Evolutionary conservation across 2,797 vertebrate genomes (phyloP).

Genomic region (Menidia menidia): DNA sequence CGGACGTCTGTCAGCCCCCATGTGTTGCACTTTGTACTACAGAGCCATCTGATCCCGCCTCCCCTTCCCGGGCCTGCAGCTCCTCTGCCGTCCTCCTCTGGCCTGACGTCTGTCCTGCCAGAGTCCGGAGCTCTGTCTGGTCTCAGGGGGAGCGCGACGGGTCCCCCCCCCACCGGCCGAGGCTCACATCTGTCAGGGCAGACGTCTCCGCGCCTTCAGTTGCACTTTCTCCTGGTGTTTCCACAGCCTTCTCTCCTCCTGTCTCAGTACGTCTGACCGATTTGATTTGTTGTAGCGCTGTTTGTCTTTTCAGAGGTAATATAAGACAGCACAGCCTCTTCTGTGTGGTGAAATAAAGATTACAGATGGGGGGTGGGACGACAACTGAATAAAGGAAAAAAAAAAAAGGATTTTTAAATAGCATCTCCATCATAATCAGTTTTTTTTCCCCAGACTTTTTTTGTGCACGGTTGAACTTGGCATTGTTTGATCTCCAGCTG

Average conservation of each 20-base stretch:
- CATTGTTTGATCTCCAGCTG: not conserved
- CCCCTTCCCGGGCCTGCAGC: conserved; percentile 12
- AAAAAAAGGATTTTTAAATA: conserved; percentile 13
- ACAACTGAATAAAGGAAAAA: conserved; percentile 70
- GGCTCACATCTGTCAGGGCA: conserved; percentile 25
- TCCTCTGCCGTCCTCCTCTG: conserved; percentile 8
- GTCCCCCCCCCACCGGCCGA: conserved; percentile 4
- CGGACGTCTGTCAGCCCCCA: conserved; percentile 24
- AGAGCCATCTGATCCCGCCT: not conserved
- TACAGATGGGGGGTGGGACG: conserved; percentile 42
- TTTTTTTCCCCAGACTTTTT: not conserved
- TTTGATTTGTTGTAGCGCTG: conserved; percentile 56
- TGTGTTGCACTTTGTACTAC: conserved; percentile 24
- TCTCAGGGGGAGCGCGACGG: conserved; percentile 8
- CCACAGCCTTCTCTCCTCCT: conserved; percentile 13
- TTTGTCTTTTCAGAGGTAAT: conserved; percentile 63
- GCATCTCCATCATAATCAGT: conserved; percentile 5
- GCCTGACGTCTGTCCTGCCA: conserved; percentile 19
- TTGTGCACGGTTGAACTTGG: not conserved
- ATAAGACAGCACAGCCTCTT: conserved; percentile 51
- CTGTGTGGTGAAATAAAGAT: conserved; percentile 55
- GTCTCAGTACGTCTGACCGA: conserved; percentile 20
- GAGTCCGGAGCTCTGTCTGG: conserved; percentile 16
- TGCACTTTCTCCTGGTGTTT: conserved; percentile 46
- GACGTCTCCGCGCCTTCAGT: conserved; percentile 36